phyloP scores from a whole-genome alignment of 2,113 vertebrate species.

The Donacobius atricapilla region DNA sequence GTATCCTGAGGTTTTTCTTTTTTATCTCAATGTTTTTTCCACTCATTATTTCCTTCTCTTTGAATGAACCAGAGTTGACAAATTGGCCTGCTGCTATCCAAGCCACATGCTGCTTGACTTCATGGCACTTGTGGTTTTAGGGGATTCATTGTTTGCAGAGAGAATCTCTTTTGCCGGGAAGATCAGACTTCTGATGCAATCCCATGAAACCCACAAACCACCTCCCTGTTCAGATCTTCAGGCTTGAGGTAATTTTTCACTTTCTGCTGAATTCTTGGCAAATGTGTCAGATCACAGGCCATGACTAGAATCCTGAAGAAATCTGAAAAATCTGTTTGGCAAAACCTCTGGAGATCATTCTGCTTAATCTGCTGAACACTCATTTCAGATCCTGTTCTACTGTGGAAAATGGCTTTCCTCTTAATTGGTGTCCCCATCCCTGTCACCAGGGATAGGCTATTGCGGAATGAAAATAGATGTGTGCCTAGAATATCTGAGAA shows the following conservation, averaged over 20 bases:
- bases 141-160: conserved; percentile 57
- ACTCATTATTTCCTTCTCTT: conserved; percentile 41
- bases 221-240: conserved; percentile 31
- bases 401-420: conserved; percentile 51
- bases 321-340: conserved; percentile 57
- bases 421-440: neutral
- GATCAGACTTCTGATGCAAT: conserved; percentile 66
- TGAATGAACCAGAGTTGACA: conserved; percentile 58
- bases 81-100: conserved; percentile 49
- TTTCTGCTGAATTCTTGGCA: conserved; percentile 48
- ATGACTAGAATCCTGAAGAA: conserved; percentile 34
- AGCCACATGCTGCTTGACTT: conserved; percentile 60
- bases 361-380: conserved; percentile 21
- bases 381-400: neutral
- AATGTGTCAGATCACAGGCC: conserved; percentile 22
- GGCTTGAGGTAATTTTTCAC: conserved; percentile 14
- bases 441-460: neutral
- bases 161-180: conserved; percentile 57
- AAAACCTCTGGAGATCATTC: conserved; percentile 31
- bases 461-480: conserved; percentile 40
- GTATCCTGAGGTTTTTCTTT: conserved; percentile 9
- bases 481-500: conserved; percentile 14
- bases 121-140: conserved; percentile 58
- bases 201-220: conserved; percentile 66
- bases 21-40: conserved; percentile 51